Conservation (phyloP, 2,888 invertebrate genomes). For the Heterodera filipjevi region DNA sequence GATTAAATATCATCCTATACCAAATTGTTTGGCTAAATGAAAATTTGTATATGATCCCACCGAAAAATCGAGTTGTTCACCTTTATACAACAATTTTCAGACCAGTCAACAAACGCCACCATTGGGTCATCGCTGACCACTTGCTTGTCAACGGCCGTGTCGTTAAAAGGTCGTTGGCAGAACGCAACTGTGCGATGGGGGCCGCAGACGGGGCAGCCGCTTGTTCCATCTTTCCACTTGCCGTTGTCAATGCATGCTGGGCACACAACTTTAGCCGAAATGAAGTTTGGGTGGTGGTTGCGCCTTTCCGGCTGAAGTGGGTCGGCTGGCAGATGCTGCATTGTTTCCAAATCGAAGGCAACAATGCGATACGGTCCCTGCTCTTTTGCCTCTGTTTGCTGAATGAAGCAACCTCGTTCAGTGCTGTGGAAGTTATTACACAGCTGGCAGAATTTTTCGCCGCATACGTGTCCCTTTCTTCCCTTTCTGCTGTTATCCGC, state of each 20-base stretch:
- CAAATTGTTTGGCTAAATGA: too few relatives aligned
- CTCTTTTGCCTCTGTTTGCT: background rate
- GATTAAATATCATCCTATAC: too few relatives aligned
- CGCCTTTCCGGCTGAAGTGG: background rate
- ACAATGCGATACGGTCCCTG: background rate
- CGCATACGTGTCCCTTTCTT: background rate
- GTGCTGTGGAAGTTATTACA: background rate
- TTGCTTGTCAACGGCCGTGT: background rate
- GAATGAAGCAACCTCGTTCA: conserved; percentile 11
- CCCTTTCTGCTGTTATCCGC: background rate
- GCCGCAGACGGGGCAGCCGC: background rate
- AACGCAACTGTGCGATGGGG: background rate
- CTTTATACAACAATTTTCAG: too few relatives aligned
- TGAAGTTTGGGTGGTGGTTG: background rate
- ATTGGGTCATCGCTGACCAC: background rate
- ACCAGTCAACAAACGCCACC: background rate
- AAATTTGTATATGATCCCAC: too few relatives aligned
- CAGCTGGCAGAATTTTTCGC: background rate
- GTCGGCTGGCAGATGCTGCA: background rate
- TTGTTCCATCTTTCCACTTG: background rate
- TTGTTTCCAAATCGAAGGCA: conserved; percentile 15
- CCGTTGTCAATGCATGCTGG: background rate
- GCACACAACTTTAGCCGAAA: background rate
- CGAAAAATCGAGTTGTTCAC: too few relatives aligned
- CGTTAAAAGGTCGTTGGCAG: background rate